Evolutionary conservation across 2,888 invertebrate species (phyloP).

Genomic region (Bedellia somnulentella): DNA sequence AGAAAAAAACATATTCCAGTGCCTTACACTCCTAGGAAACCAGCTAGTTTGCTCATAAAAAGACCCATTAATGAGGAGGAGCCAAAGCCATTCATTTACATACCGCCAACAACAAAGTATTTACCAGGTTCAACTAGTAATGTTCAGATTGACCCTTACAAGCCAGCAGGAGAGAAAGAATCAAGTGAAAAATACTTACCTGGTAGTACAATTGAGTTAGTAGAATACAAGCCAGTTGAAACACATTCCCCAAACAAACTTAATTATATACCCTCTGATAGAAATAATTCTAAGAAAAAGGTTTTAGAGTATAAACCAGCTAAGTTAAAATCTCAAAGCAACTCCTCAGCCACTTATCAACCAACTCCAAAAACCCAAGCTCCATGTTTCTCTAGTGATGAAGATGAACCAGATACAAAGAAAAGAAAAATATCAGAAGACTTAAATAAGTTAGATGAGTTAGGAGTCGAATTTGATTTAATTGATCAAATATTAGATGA

Average conservation of each 20-base stretch:
- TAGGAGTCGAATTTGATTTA: slow-evolving; percentile 54
- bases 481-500: slow-evolving; percentile 53
- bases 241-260: slow-evolving; percentile 21
- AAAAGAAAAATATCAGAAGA: slow-evolving; percentile 37
- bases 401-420: slow-evolving; percentile 41
- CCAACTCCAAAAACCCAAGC: slow-evolving; percentile 45
- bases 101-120: slow-evolving; percentile 36
- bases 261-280: slow-evolving; percentile 49
- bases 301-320: slow-evolving; percentile 45
- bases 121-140: slow-evolving; percentile 37
- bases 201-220: slow-evolving; percentile 32
- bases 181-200: slow-evolving; percentile 42
- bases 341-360: slow-evolving; percentile 33
- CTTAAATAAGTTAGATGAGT: slow-evolving; percentile 43
- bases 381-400: slow-evolving; percentile 55
- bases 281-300: slow-evolving; percentile 26
- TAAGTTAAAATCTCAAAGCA: slow-evolving; percentile 29
- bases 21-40: slow-evolving; percentile 53
- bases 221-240: slow-evolving; percentile 35
- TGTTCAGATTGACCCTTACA: slow-evolving; percentile 33
- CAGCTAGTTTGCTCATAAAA: slow-evolving; percentile 31
- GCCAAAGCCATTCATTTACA: slow-evolving; percentile 44
- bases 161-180: slow-evolving; percentile 34
- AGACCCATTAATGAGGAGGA: slow-evolving; percentile 30
- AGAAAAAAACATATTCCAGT: slow-evolving; percentile 50